Percentiles rank a stretch among this genome's conserved stretches.
These are phyloP conservation scores for Bradypodion ventrale DNA, from an alignment of 2,797 vertebrate species.

Conservation along the genomic window DNA sequence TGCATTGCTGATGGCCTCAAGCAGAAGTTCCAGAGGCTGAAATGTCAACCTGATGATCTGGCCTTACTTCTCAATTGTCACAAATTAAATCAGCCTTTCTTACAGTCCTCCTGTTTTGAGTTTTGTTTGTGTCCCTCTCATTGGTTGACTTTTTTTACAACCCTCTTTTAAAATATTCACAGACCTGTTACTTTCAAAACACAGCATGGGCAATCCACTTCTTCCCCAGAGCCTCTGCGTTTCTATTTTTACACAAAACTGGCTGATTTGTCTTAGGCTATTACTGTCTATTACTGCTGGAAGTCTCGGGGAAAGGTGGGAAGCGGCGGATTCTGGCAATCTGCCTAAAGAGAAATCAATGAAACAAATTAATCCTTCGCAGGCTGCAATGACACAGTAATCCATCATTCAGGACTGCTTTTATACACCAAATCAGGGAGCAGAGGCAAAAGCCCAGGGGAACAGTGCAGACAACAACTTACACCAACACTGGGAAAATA, in stretches of 20 bases:
- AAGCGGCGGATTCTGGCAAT: constrained; percentile 99
- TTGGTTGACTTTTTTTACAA: background rate
- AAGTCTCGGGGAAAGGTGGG: constrained; percentile 96
- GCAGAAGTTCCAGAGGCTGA: background rate
- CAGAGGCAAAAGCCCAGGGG: constrained; percentile 86
- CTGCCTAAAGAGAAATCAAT: constrained; percentile 99
- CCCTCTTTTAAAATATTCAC: constrained; percentile 18
- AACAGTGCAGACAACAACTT: constrained; percentile 89
- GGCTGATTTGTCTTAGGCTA: constrained; percentile 99
- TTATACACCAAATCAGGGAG: constrained; percentile 97
- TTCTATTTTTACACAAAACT: constrained; percentile 93
- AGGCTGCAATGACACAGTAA: constrained; percentile 99
- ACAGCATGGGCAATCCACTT: constrained; percentile 59
- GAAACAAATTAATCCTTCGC: constrained; percentile 99
- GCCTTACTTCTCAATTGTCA: background rate
- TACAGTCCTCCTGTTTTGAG: too few relatives aligned
- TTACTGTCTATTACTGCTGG: constrained; percentile 98
- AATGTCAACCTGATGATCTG: background rate
- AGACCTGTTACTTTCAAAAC: constrained; percentile 27
- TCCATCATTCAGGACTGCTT: constrained; percentile 99
- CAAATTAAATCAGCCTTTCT: too few relatives aligned
- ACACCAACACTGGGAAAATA: constrained; percentile 87
- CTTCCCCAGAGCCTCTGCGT: constrained; percentile 80
- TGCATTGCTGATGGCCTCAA: too few relatives aligned
- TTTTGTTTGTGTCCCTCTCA: background rate